Base-by-base conservation (phyloP, 2,113 vertebrate species). In the Brachypodius melanocephalos region DNA sequence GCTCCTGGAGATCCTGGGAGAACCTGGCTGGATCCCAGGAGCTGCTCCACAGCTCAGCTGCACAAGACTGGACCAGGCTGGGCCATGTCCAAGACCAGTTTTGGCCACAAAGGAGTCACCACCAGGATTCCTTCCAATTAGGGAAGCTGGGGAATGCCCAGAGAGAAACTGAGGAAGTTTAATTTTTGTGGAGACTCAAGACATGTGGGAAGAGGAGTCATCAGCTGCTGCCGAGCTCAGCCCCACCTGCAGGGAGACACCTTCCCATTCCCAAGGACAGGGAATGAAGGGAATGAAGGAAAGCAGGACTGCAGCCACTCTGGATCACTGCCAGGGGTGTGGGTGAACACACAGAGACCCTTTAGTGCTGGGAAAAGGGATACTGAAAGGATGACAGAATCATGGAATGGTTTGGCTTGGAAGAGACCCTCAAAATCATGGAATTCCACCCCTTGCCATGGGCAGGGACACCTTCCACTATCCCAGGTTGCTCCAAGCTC, bases 291-390 rank as follows among this genome's bases (percentile, higher is more conserved):
- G 17, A 1, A 63, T 28, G 18, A 54, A 52, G 61, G 74, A 17
- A 1, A 76, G 8, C 25, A 54, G 29, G 26, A 40, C 9, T 32
- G 13, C 38, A 62, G 42, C 17, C n/a, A 19, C 15, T 0, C 73
- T 16, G 28, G 48, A 68, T 67, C 4, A 0, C 18, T 52, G 13
- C 38, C 24, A 2, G 0, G 17, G 36, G 11, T 0, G 9, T 12
- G 36, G 22, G 21, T 2, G 71, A 69, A 42, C 19, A 85, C 10
- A 28, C 0, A 0, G 40, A 45, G 32, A 66, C 17, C 7, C 26
- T 21, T 10, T 3, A 0, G 3, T 20, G 52, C 25, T 24, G 32
- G 38, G 21, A 8, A 62, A 24, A 28, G 28, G 11, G 4, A 36
- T 3, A 26, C 0, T 5, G 24, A 40, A 55, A 20, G 11, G 16